phyloP scores from a whole-genome alignment of 37 sponge, comb jelly and placozoan genomes.

The Hormiphora californensis region DNA sequence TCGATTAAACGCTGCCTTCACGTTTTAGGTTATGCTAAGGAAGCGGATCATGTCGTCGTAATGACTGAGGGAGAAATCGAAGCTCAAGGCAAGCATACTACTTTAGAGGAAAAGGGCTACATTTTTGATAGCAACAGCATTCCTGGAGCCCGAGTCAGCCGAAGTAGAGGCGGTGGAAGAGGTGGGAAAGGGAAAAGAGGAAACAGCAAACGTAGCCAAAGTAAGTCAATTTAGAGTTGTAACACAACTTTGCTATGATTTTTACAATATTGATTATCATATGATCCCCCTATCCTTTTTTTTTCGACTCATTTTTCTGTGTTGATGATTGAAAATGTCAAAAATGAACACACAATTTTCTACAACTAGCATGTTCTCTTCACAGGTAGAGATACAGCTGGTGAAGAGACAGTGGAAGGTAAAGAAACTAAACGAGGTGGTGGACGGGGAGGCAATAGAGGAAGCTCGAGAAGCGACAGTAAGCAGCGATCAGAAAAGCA shows the following conservation, averaged over 20 bases:
- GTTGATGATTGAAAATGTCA: too few relatives aligned
- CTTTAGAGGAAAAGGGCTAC: slow-evolving; percentile 12
- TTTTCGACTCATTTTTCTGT: too few relatives aligned
- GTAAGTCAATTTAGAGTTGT: too few relatives aligned
- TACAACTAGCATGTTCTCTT: too few relatives aligned
- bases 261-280: too few relatives aligned
- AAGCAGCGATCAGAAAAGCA: too few relatives aligned
- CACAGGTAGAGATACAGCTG: too few relatives aligned
- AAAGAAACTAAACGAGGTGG: not conserved
- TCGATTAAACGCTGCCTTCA: too few relatives aligned
- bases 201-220: not conserved
- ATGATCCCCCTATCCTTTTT: too few relatives aligned
- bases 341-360: too few relatives aligned
- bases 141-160: not conserved
- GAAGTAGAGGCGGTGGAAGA: not conserved
- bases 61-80: slow-evolving; percentile 1
- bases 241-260: too few relatives aligned
- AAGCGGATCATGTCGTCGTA: not conserved
- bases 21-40: not conserved
- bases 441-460: not conserved
- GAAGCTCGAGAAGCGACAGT: not conserved
- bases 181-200: not conserved
- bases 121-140: not conserved
- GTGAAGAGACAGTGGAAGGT: not conserved
- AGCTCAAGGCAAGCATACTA: not conserved